Evolutionary conservation across 1,140 invertebrate species (phyloP), one percentile per base, ranked within the genome.

Genomic region (Drosophila nigromelanica): DNA sequence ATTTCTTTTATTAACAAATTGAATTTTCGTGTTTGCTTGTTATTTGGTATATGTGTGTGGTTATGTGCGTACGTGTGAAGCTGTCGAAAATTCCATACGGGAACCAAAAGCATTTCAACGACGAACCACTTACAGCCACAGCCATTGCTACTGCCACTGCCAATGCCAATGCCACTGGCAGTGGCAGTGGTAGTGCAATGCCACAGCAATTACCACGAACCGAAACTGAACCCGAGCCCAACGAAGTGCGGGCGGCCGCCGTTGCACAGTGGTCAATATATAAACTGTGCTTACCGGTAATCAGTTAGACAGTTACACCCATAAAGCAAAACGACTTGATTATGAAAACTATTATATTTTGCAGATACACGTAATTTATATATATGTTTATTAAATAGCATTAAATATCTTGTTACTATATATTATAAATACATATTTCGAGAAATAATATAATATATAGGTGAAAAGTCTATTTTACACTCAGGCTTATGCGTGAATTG

Each of bases 1-100:
- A 52, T 73, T 73, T 24, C 47, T 51, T 42, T 77, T 70, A 85
- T 80, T 62, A 77, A 68, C 69, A 85, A 85, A 85, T 85, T 86
- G 78, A 86, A 76, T 85, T 85, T 59, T 67, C 66, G 21, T 86
- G 80, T 86, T 71, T 48, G 76, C 58, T 30, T 54, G 43, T 60
- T 55, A 61, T 59, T 59, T 18, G 50, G 43, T 66, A n/a, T 52
- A 11, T 7, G 47, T 59, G 11, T 27, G 27, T 27, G 27, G 27
- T 27, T 27, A 14, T 54, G 52, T 39, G 39, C 21, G 40, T 55
- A 60, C 27, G 59, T 54, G 60, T 56, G 50, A 39, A 62, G 58
- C 70, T 76, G 70, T 76, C 58, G 67, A 63, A 74, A 62, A 67
- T 51, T 18, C 50, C 45, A 56, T 48, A 37, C 39, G 27, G 18